Evolutionary conservation across 2,113 vertebrate species (phyloP), one percentile per base, ranked within the genome.

Genomic region (Hyperopisus bebe): DNA sequence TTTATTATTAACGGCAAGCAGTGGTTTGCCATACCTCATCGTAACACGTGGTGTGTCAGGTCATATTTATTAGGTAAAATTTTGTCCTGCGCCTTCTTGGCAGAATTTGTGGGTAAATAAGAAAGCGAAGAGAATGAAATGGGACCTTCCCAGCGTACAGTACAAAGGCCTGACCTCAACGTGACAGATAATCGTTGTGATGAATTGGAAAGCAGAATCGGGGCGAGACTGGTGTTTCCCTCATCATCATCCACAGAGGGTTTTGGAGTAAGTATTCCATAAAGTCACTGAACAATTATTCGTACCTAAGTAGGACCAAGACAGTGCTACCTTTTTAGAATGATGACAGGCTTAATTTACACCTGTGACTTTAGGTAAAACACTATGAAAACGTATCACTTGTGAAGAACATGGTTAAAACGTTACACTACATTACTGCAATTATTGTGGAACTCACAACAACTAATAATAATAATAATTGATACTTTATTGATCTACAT

Each of bases 151-250:
- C 74, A 80, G 74, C 17, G 5, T 80, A 80, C 74, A 46, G 82
- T 42, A 84, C 82, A 84, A 47, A 46, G 39, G 21, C 39, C 82
- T n/a, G 44, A 44, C 82, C 82, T 47, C 82, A 9, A n/a, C 10
- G 9, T 84, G 82, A 84, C 82, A 84, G 44, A 39, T 84, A 84
- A 84, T 84, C 82, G 82, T 84, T 84, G 82, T 35, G 82, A 84
- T 47, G 44, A 84, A 84, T 84, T 84, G 82, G 82, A 27, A 47
- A 44, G 42, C 39, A 84, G 44, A 84, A 47, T 47, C 6, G 42
- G 17, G 42, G 9, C 21, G 6, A n/a, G 44, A 21, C 44, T 3
- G n/a, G 10, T 0, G 39, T 42, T 11, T 84, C 82, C 44, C 13
- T 39, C 74, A 7, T 42, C 31, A 84, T 15, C 44, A 47, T 5